Evolutionary conservation across 35 echinoderm and acorn worm genomes (phyloP).

Genomic region (Hemicentrotus pulcherrimus): DNA sequence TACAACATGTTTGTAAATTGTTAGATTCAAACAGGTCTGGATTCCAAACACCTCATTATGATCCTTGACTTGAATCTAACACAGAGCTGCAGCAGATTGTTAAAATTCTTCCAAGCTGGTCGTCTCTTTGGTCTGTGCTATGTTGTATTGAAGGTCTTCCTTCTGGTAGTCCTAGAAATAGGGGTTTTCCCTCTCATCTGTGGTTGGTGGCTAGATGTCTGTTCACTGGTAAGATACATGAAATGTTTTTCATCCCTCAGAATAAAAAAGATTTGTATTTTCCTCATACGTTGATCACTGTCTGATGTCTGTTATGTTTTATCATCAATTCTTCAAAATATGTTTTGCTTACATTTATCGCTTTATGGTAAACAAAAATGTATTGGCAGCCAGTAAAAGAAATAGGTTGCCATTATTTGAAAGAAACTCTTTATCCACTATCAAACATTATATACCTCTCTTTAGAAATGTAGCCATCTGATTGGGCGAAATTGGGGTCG

Average conservation of each 20-base stretch:
- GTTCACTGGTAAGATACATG: constrained; percentile 83
- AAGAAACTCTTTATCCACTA: too few relatives aligned
- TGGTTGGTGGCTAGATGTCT: constrained; percentile 98
- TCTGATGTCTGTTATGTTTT: neutral
- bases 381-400: neutral
- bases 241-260: neutral
- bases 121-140: constrained; percentile 95
- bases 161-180: constrained; percentile 87
- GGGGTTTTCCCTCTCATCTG: constrained; percentile 92
- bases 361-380: neutral
- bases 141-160: constrained; percentile 94
- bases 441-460: too few relatives aligned
- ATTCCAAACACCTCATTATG: neutral
- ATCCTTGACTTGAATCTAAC: neutral
- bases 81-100: constrained; percentile 55
- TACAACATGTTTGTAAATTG: neutral
- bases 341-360: neutral
- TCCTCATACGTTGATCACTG: neutral
- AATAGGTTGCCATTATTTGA: too few relatives aligned
- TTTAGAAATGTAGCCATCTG: too few relatives aligned
- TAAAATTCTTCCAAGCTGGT: constrained; percentile 68
- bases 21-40: neutral
- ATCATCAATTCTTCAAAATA: neutral
- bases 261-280: neutral
- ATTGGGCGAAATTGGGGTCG: too few relatives aligned